Evolutionary conservation across 2,797 vertebrate genomes (phyloP).

Genomic region (Furcifer pardalis): DNA sequence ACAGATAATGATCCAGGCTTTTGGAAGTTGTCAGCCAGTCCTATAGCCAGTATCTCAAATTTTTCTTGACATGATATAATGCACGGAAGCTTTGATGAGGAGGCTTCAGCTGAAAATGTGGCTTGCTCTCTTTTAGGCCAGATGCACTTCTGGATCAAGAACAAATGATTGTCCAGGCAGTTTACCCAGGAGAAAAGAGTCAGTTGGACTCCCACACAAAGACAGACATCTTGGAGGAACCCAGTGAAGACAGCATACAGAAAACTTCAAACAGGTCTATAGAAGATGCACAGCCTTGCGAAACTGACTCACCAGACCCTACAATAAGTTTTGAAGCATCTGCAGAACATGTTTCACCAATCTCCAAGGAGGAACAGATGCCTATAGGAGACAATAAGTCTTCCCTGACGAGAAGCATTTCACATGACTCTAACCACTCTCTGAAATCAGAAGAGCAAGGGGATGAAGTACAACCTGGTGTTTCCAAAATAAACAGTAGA

Average conservation of each 20-base stretch:
- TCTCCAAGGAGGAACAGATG: constrained; percentile 81
- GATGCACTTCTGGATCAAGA: constrained; percentile 87
- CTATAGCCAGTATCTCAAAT: neutral
- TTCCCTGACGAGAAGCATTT: constrained; percentile 88
- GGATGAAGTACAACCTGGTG: constrained; percentile 77
- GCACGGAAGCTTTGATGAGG: constrained; percentile 17
- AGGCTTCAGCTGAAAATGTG: constrained; percentile 11
- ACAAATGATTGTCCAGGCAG: constrained; percentile 76
- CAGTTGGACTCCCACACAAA: constrained; percentile 85
- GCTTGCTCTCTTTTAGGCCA: constrained; percentile 74
- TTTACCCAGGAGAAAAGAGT: constrained; percentile 80
- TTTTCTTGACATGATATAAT: neutral
- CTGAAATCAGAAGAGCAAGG: constrained; percentile 89
- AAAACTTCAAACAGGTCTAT: constrained; percentile 81
- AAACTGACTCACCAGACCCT: constrained; percentile 73
- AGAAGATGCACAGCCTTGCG: constrained; percentile 82
- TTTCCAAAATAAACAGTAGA: constrained; percentile 77
- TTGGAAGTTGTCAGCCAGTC: no score
- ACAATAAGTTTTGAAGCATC: constrained; percentile 80
- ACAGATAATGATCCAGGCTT: no score
- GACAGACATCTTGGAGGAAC: constrained; percentile 87
- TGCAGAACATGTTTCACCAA: constrained; percentile 77
- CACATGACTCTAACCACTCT: constrained; percentile 89
- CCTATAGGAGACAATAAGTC: constrained; percentile 79
- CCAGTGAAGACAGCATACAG: constrained; percentile 80